Evolutionary conservation across 2,888 invertebrate species (phyloP), one percentile per base, ranked within the genome.

Genomic region (Andrena flavipes): DNA sequence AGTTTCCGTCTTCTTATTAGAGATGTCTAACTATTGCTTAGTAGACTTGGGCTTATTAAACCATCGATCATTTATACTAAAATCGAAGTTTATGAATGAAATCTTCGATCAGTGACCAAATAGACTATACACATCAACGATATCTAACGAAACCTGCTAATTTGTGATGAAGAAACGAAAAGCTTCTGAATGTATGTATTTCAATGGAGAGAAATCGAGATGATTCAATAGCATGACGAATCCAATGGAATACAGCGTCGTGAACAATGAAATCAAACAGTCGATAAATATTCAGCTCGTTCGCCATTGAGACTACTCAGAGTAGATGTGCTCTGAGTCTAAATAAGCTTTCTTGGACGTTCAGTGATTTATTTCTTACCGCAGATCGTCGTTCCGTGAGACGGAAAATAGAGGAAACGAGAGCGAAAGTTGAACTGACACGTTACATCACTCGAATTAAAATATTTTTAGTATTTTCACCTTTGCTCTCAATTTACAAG

Each of bases 181-280:
- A 26, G 59, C 5, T 59, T 26, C 23, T 29, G 26, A 42, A 42
- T 16, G 42, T 42, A 16, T 42, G 42, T 42, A 16, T 59, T 5
- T 26, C 13, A 59, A 16, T 26, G 26, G 20, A 59, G 13, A 26
- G 59, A 10, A 16, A 29, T 59, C 59, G 59, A 59, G 59, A 59
- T 59, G 59, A 59, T 59, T 16, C 16, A 10, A 59, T 29, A 4
- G 59, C 29, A 59, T 29, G 59, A 59, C 6, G 26, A 59, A 59
- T 29, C 26, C 8, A 16, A 29, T 29, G 26, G 13, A 10, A 29
- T 20, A 29, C 16, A 29, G 26, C 59, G 23, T 26, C 59, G 29
- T 16, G 56, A 26, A 26, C 29, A 59, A 59, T 59, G 59, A 59
- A 59, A 59, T 56, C 59, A 20, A 29, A 16, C 59, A 59, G 59